phyloP scores from a whole-genome alignment of 1,140 invertebrate species.

The Hetaerina americana region DNA sequence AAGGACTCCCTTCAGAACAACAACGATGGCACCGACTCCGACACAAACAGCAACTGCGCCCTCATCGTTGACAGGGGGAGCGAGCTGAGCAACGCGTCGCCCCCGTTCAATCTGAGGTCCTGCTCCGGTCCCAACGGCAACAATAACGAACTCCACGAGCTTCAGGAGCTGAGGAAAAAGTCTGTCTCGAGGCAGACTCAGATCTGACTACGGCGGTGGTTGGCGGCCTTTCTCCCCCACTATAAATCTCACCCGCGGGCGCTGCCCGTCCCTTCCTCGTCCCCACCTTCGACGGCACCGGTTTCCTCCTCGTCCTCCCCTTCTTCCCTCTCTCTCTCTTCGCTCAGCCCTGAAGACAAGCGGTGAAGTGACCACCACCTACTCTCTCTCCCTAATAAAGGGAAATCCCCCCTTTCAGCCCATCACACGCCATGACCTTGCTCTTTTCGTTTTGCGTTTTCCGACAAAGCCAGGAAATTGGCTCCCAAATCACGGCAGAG shows the following conservation, averaged over 20 bases:
- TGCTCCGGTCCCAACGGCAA: conserved; percentile 45
- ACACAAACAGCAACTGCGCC: conserved; percentile 49
- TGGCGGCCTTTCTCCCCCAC: background rate
- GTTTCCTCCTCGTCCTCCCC: background rate
- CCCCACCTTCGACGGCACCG: background rate
- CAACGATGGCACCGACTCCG: conserved; percentile 39
- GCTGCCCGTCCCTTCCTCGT: background rate
- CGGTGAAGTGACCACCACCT: no score
- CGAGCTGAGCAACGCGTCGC: conserved; percentile 13
- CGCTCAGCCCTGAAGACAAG: background rate
- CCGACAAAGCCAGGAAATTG: no score
- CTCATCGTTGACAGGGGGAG: conserved; percentile 33
- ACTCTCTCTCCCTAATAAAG: no score
- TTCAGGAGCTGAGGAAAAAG: conserved; percentile 23
- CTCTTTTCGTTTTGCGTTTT: no score
- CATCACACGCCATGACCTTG: no score
- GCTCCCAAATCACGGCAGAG: no score
- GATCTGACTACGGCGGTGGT: conserved; percentile 20
- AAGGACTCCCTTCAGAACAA: conserved; percentile 35
- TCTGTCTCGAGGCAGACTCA: conserved; percentile 20
- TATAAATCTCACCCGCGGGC: background rate
- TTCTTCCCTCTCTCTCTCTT: background rate
- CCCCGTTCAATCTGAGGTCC: conserved; percentile 21
- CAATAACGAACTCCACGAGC: conserved; percentile 59
- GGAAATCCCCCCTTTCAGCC: no score